These are phyloP conservation scores for Epistrophe grossulariae DNA, from an alignment of 2,888 invertebrate species.

Conservation along the genomic window DNA sequence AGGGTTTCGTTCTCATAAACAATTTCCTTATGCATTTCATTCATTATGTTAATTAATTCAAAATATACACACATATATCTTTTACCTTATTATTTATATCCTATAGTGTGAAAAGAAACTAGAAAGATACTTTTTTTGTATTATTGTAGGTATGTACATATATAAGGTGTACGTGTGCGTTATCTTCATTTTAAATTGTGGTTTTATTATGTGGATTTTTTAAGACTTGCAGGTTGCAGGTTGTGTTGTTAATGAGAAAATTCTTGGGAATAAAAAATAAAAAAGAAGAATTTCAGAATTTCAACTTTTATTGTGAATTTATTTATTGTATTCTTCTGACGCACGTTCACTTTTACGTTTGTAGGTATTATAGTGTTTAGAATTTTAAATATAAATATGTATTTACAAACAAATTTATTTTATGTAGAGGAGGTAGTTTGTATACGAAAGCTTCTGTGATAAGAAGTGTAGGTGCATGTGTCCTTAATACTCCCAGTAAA, in stretches of 20 bases:
- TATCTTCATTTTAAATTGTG: constrained; percentile 23
- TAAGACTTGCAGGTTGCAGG: not conserved
- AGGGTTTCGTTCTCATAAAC: constrained; percentile 34
- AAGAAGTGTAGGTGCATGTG: too few relatives aligned
- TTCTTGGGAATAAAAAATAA: not conserved
- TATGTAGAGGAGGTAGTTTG: too few relatives aligned
- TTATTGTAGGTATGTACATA: too few relatives aligned
- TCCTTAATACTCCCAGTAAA: too few relatives aligned
- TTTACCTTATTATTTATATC: too few relatives aligned
- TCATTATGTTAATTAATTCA: constrained; percentile 57
- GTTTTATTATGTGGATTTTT: constrained; percentile 34
- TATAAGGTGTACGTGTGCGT: not conserved
- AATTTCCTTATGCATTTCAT: constrained; percentile 49
- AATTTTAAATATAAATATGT: too few relatives aligned
- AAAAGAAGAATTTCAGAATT: not conserved
- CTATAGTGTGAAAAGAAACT: constrained; percentile 2
- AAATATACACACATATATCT: not conserved
- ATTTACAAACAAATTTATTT: too few relatives aligned
- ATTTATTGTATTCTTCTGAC: not conserved
- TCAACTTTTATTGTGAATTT: not conserved
- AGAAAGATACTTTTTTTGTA: not conserved
- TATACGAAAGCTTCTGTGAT: too few relatives aligned
- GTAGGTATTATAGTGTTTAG: too few relatives aligned
- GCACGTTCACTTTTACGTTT: too few relatives aligned
- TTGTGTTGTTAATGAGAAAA: constrained; percentile 5